phyloP scores from a whole-genome alignment of 2,888 invertebrate genomes.

The Galeruca laticollis region DNA sequence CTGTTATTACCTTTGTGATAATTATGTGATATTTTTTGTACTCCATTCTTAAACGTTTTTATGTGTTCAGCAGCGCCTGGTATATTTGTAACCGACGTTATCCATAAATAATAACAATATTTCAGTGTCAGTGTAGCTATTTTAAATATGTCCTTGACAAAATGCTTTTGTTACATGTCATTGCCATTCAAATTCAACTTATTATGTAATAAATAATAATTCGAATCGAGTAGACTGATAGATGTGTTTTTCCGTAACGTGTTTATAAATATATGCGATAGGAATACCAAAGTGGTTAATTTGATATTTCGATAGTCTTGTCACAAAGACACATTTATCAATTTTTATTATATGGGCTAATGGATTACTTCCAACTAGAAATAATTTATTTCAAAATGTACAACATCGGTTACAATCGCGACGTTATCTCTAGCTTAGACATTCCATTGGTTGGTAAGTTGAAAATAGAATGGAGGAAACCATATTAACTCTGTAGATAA shows the following conservation, averaged over 20 bases:
- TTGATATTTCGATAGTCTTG: conserved; percentile 6
- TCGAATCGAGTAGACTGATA: conserved; percentile 2
- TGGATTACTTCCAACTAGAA: conserved; percentile 20
- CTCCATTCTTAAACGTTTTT: not conserved
- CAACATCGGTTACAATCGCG: conserved; percentile 25
- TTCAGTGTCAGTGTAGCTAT: not conserved
- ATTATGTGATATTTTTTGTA: too few relatives aligned
- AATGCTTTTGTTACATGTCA: not conserved
- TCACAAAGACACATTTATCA: conserved; percentile 25
- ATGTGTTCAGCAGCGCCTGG: not conserved
- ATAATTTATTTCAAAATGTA: conserved; percentile 24
- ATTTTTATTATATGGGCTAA: conserved; percentile 17
- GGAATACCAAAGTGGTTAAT: conserved; percentile 15
- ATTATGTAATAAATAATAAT: conserved; percentile 16
- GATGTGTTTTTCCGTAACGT: conserved; percentile 22
- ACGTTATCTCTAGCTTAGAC: conserved; percentile 9
- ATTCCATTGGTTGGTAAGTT: not conserved
- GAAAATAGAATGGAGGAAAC: not conserved
- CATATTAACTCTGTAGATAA: not conserved
- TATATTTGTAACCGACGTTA: not conserved
- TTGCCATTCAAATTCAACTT: conserved; percentile 13
- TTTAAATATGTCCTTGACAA: conserved; percentile 14
- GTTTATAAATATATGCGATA: conserved; percentile 24
- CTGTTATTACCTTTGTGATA: too few relatives aligned
- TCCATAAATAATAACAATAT: not conserved